These are phyloP conservation scores for Popillia japonica DNA, from an alignment of 1,140 invertebrate species.

Conservation along the genomic window DNA sequence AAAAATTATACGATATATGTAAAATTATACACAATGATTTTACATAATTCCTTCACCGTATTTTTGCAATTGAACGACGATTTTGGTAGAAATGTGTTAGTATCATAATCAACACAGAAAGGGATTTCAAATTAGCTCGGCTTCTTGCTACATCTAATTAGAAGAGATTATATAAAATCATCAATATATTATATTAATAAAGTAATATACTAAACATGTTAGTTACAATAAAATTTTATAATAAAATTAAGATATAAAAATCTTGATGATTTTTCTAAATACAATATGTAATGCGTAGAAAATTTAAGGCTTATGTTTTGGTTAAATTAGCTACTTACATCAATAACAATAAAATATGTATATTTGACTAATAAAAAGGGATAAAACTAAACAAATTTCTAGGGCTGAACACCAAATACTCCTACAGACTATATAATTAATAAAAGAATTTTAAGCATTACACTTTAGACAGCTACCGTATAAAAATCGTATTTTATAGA, in stretches of 20 bases:
- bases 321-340: background rate
- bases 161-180: background rate
- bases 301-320: constrained; percentile 1
- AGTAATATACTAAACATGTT: constrained; percentile 34
- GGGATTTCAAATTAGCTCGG: background rate
- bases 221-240: constrained; percentile 38
- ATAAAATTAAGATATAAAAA: constrained; percentile 23
- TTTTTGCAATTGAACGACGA: background rate
- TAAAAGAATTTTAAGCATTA: background rate
- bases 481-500: background rate
- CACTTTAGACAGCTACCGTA: background rate
- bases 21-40: constrained; percentile 18
- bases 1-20: constrained; percentile 28
- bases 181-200: background rate
- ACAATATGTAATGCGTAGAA: background rate
- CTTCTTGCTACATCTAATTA: background rate
- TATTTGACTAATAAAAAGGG: background rate
- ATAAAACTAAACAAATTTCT: background rate
- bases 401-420: background rate
- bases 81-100: background rate
- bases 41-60: background rate
- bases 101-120: background rate
- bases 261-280: background rate
- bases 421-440: background rate
- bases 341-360: background rate